Evolutionary conservation across 2,113 vertebrate species (phyloP).

Genomic region (Grallaria varia): DNA sequence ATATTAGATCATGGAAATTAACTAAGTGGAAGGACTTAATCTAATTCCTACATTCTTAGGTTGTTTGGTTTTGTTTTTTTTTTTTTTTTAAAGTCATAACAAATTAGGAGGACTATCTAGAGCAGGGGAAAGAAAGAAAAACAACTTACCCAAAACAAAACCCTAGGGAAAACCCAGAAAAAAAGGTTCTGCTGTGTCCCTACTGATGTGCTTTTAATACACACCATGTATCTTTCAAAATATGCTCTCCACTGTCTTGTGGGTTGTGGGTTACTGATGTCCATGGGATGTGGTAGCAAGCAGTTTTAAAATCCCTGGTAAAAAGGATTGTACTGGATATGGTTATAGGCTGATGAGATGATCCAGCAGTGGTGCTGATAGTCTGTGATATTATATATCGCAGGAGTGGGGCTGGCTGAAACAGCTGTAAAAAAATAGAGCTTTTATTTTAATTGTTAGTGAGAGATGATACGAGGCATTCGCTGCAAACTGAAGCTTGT

Average conservation of each 20-base stretch:
- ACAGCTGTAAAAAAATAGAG: background rate
- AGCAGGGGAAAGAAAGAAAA: background rate
- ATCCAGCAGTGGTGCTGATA: background rate
- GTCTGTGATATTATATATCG: background rate
- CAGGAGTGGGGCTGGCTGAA: background rate
- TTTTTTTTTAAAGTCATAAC: background rate
- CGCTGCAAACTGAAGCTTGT: background rate
- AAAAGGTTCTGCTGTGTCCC: background rate
- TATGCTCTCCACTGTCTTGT: background rate
- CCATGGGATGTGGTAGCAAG: background rate
- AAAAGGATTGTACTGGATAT: background rate
- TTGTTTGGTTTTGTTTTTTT: no score
- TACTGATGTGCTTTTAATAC: background rate
- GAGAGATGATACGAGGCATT: background rate
- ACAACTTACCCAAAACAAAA: background rate
- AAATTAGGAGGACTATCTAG: background rate
- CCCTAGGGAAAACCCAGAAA: background rate
- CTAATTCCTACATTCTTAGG: background rate
- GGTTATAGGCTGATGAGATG: background rate
- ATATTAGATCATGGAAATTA: slow-evolving; percentile 52
- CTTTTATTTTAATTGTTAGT: background rate
- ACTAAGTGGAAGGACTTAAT: background rate
- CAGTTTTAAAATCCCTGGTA: background rate
- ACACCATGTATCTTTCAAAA: background rate
- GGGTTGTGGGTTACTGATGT: background rate